These are phyloP conservation scores for Paradoxurus hermaphroditus DNA, from an alignment of 2,113 vertebrate species.

Conservation along the genomic window DNA sequence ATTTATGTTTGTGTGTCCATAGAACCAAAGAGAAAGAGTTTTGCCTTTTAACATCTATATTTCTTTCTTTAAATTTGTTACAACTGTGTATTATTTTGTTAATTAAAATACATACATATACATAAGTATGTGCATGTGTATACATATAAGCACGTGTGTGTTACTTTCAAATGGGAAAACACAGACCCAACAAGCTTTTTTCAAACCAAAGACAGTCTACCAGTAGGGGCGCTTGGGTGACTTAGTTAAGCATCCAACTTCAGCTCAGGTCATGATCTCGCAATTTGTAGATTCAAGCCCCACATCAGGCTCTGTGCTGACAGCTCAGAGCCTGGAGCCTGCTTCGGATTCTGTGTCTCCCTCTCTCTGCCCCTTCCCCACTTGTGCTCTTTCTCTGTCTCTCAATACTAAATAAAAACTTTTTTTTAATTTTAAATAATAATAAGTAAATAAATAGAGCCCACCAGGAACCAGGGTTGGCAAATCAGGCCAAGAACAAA, in stretches of 20 bases:
- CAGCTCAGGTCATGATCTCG: too few species aligned
- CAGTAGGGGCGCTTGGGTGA: background rate
- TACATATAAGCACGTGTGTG: rapidly evolving
- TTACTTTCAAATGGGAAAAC: background rate
- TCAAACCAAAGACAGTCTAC: background rate
- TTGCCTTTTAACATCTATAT: background rate
- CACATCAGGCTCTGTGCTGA: too few species aligned
- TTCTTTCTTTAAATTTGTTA: background rate
- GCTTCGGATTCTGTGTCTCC: too few species aligned
- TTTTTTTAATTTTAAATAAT: too few species aligned
- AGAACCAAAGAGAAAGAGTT: background rate
- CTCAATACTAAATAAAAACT: too few species aligned
- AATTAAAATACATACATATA: background rate
- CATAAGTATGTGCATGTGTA: background rate
- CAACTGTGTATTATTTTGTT: background rate
- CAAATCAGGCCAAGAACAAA: background rate
- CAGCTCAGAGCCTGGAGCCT: too few species aligned
- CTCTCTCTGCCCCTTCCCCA: too few species aligned
- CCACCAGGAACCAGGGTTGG: background rate
- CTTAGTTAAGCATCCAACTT: too few species aligned
- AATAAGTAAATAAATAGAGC: background rate
- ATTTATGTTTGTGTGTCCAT: background rate
- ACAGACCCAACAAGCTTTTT: background rate
- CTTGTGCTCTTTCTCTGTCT: too few species aligned
- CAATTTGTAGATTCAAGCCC: too few species aligned